phyloP scores from a whole-genome alignment of 2,113 vertebrate species.

The Tauraco erythrolophus region DNA sequence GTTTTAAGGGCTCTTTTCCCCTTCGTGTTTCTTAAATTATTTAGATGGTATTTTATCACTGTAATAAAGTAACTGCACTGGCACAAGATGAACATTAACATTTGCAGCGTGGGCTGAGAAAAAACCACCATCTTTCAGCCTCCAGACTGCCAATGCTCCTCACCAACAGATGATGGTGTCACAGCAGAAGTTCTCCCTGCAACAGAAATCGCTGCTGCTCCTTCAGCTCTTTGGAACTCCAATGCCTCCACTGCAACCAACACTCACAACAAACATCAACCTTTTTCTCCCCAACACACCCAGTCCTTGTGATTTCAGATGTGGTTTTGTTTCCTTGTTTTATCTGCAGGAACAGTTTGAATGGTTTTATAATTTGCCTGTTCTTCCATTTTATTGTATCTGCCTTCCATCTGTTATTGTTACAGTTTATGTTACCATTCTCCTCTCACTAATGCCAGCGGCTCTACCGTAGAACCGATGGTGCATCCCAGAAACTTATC shows the following conservation, averaged over 20 bases:
- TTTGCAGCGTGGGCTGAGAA: neutral
- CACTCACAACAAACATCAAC: neutral
- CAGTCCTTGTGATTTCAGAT: neutral
- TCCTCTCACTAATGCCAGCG: neutral
- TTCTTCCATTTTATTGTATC: constrained; percentile 37
- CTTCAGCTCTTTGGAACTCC: neutral
- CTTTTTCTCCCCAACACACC: neutral
- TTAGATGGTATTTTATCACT: neutral
- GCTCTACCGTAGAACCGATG: neutral
- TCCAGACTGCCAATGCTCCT: neutral
- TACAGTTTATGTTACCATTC: constrained; percentile 17
- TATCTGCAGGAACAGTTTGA: constrained; percentile 43
- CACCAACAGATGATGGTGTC: neutral
- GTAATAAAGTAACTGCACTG: neutral
- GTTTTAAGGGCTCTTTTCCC: neutral
- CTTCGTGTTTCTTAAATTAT: neutral
- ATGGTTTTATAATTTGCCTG: constrained; percentile 61
- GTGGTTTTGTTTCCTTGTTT: constrained; percentile 30
- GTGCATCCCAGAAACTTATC: neutral
- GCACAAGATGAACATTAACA: neutral
- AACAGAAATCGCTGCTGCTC: neutral
- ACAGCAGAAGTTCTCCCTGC: neutral
- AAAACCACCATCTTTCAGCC: neutral
- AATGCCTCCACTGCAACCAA: neutral
- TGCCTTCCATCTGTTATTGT: constrained; percentile 62